Evolutionary conservation across 2,888 invertebrate species (phyloP), one percentile per base, ranked within the genome.

Genomic region (Ceramica pisi): DNA sequence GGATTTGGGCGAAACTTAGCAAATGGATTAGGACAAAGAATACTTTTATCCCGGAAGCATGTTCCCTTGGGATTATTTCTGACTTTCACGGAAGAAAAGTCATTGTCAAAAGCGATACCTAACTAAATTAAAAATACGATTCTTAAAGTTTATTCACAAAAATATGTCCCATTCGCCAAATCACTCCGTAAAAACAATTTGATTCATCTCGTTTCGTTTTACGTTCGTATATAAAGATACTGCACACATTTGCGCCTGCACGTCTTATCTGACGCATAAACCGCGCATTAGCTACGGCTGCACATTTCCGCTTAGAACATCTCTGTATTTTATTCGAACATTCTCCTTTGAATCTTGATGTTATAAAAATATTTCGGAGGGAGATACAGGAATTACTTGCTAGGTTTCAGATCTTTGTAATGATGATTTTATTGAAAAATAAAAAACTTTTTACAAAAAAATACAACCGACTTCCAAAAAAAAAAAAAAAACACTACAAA

Each of bases 201-300:
- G 65, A 60, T 73, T 67, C 68, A 76, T 80, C 68, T 70, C 35
- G 56, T 78, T 80, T 71, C 69, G 48, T 72, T 87, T 83, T 83
- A 80, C 78, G 72, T 61, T 67, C 51, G 71, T 75, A 86, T 90
- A 88, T 90, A 88, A 90, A 90, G 89, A 91, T 92, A 89, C 89
- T 90, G 90, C 92, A 92, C 88, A 92, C 92, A 94, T 94, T 94
- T 92, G 88, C 48, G 53, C 88, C 83, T 89, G 88, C 86, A 86
- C 64, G 82, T 80, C 89, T 94, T 95, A 95, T 95, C 94, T 93
- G 74, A 59, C 83, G 91, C 92, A 90, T 95, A 94, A 94, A 94
- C 92, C 92, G 88, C 89, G 92, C 91, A 90, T 94, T 94, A 94
- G 94, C 92, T 85, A 83, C 87, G 90, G 86, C 82, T 91, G 90